Evolutionary conservation across 2,797 vertebrate genomes (phyloP), one percentile per base, ranked within the genome.

Genomic region (Acanthurus lineatus): DNA sequence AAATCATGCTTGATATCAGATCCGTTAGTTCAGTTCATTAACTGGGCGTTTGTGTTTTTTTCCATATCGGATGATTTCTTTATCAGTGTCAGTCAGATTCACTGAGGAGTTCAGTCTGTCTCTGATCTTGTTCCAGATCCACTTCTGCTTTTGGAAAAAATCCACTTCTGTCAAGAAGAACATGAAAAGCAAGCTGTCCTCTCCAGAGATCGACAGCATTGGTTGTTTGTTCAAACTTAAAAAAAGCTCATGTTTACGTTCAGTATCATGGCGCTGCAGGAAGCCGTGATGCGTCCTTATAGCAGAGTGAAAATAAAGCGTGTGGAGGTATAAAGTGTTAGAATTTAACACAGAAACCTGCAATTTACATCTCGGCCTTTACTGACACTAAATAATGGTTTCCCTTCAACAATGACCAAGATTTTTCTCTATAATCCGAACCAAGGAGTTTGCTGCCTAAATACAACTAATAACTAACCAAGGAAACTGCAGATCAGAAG

Each of bases 61-160:
- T 7, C 7, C 38, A 28, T 14, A 22, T 58, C 14, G 35, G 70
- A 35, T 54, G 75, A 60, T 85, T 84, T 84, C 53, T 64, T 69
- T 9, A 69, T 67, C 44, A 48, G 9, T 73, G 77, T 82, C 78
- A 82, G 74, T 83, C 76, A 56, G 85, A 79, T 69, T 68, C 68
- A 73, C 72, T 14, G 81, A 91, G 73, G 62, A 71, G 14, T 77
- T 88, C 53, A 66, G 22, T 60, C 49, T 6, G 53, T 51, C 69
- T 86, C 64, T 86, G 79, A 88, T 86, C 79, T 77, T 47, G 61
- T 58, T 90, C 81, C 86, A 88, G 67, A 85, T 76, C 80, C 47
- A 66, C 72, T 81, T 79, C 78, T 76, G 76, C 65, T 65, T 81
- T 81, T 79, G 70, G 49, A 69, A 62, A 47, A 61, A 53, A 51